Evolutionary conservation across 2,113 vertebrate genomes (phyloP), one percentile per base, ranked within the genome.

Genomic region (Coptodon rendalli): DNA sequence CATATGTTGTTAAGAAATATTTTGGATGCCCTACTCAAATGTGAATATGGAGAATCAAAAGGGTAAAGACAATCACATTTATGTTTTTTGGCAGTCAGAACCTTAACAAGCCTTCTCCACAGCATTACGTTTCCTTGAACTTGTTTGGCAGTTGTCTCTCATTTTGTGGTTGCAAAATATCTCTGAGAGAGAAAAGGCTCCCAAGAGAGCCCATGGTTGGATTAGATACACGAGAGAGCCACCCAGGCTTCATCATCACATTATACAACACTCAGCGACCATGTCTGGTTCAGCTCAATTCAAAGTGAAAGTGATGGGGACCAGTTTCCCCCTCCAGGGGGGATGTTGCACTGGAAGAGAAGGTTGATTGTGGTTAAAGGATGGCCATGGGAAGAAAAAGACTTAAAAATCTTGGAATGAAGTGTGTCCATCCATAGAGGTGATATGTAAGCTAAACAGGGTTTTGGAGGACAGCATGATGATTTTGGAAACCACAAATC

Each of bases 271-370:
- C 90, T 93, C 90, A 89, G 79, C 24, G 2, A 88, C 80, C 82
- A 4, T 5, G 93, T 95, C 95, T 95, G 95, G 79, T 92, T 94
- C 83, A 13, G 31, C 91, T 96, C 95, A 92, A 81, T 12, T 57
- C 89, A 91, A 56, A 95, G 94, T 94, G 92, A 90, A 92, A 90
- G 81, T 93, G 95, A 96, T 90, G 90, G 86, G 80, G 90, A 86
- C 80, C 85, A 38, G 91, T 85, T 91, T 59, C 66, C 48, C 71
- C 48, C 43, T 48, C 80, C 82, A 22, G 61, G 57, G 71, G 80
- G 63, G 89, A 66, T 68, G 48, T 13, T 87, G 84, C 48, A 6
- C 17, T 36, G 22, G 59, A 27, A 17, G 54, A 6, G 14, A 53
- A 31, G 84, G 66, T 40, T 48, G 87, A 45, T 45, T 93, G 95